Conservation (phyloP, 2,113 vertebrate species). For the Lophochroa leadbeateri region DNA sequence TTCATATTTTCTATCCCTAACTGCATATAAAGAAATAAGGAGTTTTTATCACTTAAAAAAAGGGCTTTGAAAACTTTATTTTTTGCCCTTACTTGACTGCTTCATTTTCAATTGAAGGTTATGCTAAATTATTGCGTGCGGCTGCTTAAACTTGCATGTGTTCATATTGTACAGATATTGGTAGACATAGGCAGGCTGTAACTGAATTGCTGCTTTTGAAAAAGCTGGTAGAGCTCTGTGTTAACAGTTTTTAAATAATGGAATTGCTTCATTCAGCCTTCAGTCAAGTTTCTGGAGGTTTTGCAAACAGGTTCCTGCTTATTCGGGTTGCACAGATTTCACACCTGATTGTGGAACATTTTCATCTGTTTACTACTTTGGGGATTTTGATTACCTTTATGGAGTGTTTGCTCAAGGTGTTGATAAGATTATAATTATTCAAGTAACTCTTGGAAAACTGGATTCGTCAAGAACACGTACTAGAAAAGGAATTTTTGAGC, state of each 20-base stretch:
- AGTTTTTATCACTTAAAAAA: neutral
- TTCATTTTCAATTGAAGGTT: neutral
- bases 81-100: neutral
- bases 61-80: neutral
- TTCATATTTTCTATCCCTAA: neutral
- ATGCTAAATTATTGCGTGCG: neutral
- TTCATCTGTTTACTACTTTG: neutral
- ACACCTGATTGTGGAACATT: neutral
- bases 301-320: neutral
- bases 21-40: neutral
- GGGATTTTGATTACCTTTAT: neutral
- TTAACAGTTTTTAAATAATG: neutral
- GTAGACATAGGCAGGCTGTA: neutral
- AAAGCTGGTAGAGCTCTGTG: neutral
- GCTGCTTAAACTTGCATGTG: neutral
- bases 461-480: neutral
- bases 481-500: neutral
- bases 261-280: neutral
- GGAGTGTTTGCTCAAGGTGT: neutral
- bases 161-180: neutral
- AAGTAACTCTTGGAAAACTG: neutral
- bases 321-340: neutral
- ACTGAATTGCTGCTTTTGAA: neutral
- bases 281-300: neutral
- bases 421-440: neutral